Percentiles rank a stretch among this genome's conserved stretches.
These are phyloP conservation scores for Epizoanthus ramosus DNA, from an alignment of 92 coral and sea anemone species.

Conservation along the genomic window DNA sequence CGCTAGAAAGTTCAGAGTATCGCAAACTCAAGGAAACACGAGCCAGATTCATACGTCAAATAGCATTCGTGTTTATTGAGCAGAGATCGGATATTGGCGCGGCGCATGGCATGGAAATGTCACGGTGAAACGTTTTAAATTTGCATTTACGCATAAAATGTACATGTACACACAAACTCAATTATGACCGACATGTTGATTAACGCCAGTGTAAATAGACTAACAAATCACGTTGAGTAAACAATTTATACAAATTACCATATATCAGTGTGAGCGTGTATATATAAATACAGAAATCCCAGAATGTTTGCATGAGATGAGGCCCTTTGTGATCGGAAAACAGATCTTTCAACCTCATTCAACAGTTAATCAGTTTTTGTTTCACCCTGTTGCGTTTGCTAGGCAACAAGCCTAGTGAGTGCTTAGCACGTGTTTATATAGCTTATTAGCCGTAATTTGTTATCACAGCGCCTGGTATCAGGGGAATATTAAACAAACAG, in stretches of 20 bases:
- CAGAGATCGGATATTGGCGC: too few relatives aligned
- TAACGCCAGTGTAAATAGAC: constrained; percentile 19
- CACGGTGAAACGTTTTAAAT: not conserved
- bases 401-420: constrained; percentile 9
- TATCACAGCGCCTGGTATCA: too few relatives aligned
- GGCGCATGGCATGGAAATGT: not conserved
- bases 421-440: not conserved
- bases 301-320: not conserved
- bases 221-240: constrained; percentile 11
- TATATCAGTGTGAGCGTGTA: too few relatives aligned
- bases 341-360: not conserved
- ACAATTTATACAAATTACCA: not conserved
- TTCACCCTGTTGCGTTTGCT: constrained; percentile 19
- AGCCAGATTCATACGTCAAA: not conserved
- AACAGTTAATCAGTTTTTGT: not conserved
- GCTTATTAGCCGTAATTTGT: too few relatives aligned
- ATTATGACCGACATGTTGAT: not conserved
- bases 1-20: not conserved
- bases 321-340: constrained; percentile 7
- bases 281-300: too few relatives aligned
- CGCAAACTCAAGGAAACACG: not conserved
- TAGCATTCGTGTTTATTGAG: not conserved
- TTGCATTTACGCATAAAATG: too few relatives aligned
- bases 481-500: too few relatives aligned
- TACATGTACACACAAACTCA: not conserved